These are phyloP conservation scores for Pangasius krempfi DNA, from an alignment of 2,797 vertebrate species.

Conservation along the genomic window DNA sequence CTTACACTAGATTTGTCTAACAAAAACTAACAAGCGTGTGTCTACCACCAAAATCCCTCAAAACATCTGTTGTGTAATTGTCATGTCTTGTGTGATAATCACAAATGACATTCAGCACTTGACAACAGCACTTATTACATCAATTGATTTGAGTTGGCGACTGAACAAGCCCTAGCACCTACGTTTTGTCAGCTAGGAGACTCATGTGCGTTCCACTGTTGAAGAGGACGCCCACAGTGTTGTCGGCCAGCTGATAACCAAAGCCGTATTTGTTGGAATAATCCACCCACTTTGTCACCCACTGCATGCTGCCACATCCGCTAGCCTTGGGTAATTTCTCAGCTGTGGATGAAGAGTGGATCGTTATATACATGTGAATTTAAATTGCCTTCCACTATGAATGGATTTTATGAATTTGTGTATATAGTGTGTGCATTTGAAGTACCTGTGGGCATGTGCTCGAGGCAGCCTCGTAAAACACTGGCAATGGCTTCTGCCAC, in stretches of 20 bases:
- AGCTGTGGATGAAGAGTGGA: constrained; percentile 63
- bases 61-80: constrained; percentile 29
- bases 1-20: neutral
- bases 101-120: constrained; percentile 10
- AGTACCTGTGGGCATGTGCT: constrained; percentile 88
- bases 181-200: constrained; percentile 96
- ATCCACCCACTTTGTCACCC: constrained; percentile 99
- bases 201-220: constrained; percentile 99
- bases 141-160: constrained; percentile 29
- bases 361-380: neutral
- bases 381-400: constrained; percentile 3
- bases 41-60: neutral
- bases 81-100: constrained; percentile 7
- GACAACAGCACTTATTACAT: constrained; percentile 33
- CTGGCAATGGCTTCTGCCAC: constrained; percentile 93
- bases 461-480: constrained; percentile 88
- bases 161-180: constrained; percentile 62
- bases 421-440: neutral
- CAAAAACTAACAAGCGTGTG: neutral
- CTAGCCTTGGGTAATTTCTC: constrained; percentile 85
- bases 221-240: constrained; percentile 96
- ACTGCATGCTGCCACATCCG: constrained; percentile 85
- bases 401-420: neutral
- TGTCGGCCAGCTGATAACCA: constrained; percentile 97
- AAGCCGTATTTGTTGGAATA: constrained; percentile 99